Percentiles rank a stretch among this genome's conserved stretches.
These are phyloP conservation scores for Tetranychus urticae DNA, from an alignment of 1,140 invertebrate species.

Conservation along the genomic window DNA sequence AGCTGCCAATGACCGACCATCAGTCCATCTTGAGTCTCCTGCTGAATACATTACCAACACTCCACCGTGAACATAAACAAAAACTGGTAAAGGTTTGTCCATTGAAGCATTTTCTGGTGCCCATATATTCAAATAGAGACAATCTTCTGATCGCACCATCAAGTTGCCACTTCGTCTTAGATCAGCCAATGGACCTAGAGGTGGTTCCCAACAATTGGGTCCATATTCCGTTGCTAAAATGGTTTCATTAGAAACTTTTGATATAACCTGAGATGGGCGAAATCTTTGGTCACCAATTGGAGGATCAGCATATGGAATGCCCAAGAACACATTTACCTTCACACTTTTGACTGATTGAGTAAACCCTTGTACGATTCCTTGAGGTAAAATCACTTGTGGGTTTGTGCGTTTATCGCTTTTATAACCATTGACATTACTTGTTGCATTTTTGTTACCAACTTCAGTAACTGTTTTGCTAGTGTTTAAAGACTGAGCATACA, in stretches of 20 bases:
- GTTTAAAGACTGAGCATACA: no score
- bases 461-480: no score
- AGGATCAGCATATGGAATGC: slow-evolving; percentile 31
- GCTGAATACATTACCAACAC: neutral
- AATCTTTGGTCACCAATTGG: slow-evolving; percentile 24
- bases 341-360: no score
- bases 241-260: neutral
- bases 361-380: no score
- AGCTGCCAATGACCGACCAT: slow-evolving; percentile 58
- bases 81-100: neutral
- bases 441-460: no score
- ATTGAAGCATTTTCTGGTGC: slow-evolving; percentile 11
- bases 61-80: neutral
- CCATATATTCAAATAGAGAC: slow-evolving; percentile 23
- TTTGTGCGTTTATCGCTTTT: no score
- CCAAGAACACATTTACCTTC: slow-evolving; percentile 37
- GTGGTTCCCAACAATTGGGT: neutral
- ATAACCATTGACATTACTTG: no score
- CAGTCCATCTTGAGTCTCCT: slow-evolving; percentile 18
- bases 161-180: neutral
- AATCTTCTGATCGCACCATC: slow-evolving; percentile 17
- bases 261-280: neutral
- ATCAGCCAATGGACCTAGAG: neutral
- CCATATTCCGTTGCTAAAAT: neutral
- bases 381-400: no score